Percentiles rank a stretch among this genome's conserved stretches.
These are phyloP conservation scores for Eriocheir sinensis DNA, from an alignment of 1,140 invertebrate genomes.

Conservation along the genomic window DNA sequence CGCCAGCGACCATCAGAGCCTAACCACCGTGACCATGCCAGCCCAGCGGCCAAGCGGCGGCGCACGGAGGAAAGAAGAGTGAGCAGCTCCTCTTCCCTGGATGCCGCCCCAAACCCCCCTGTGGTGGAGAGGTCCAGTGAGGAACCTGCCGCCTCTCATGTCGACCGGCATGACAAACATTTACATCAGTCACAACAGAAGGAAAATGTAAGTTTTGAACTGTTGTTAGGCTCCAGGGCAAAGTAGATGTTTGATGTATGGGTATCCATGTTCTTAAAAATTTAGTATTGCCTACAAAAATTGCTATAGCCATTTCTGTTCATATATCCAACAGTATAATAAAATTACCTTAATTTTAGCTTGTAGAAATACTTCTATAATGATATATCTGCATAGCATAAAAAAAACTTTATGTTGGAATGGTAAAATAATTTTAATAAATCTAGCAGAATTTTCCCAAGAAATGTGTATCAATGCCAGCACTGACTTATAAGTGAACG, in stretches of 20 bases:
- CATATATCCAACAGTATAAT: too few species aligned
- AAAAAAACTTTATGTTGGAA: too few species aligned
- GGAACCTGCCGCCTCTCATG: not conserved
- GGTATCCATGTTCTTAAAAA: too few species aligned
- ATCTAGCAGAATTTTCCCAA: too few species aligned
- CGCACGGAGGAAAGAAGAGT: conserved; percentile 60
- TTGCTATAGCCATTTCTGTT: not conserved
- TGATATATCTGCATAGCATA: too few species aligned
- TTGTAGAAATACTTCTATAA: too few species aligned
- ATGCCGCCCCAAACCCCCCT: not conserved
- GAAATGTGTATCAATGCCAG: too few species aligned
- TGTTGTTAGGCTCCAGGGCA: too few species aligned
- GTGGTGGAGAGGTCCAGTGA: not conserved
- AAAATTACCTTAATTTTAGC: too few species aligned
- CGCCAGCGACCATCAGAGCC: not conserved
- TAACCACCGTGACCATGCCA: conserved; percentile 14
- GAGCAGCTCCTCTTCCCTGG: not conserved
- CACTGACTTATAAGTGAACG: not conserved
- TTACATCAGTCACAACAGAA: conserved; percentile 34
- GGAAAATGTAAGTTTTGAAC: conserved; percentile 29
- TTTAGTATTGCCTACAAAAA: not conserved
- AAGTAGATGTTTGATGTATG: not conserved
- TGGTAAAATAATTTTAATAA: too few species aligned
- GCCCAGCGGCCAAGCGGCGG: conserved; percentile 58
- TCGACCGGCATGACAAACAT: not conserved